Evolutionary conservation across 2,113 vertebrate species (phyloP).

Genomic region (Plecotus auritus): DNA sequence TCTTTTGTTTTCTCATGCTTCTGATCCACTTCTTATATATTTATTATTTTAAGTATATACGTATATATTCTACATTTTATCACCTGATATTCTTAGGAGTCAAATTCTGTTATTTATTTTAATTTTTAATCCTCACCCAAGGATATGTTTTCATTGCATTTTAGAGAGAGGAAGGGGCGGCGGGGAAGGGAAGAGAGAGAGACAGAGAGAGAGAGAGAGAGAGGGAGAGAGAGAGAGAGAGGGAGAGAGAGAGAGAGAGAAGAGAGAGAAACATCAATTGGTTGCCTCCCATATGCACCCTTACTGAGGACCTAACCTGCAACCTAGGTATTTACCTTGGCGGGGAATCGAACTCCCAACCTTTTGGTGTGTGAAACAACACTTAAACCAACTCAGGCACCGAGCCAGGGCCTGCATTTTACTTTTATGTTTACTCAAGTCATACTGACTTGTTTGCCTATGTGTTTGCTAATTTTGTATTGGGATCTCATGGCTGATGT

Average conservation of each 20-base stretch:
- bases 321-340: not conserved
- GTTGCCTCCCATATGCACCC: not conserved
- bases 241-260: too few relatives aligned
- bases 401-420: not conserved
- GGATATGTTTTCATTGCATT: not conserved
- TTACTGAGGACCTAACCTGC: not conserved
- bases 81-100: not conserved
- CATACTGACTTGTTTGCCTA: not conserved
- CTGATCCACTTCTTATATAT: not conserved
- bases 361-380: not conserved
- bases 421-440: not conserved
- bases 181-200: too few relatives aligned
- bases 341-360: not conserved
- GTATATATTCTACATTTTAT: not conserved
- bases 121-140: not conserved
- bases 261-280: not conserved
- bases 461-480: not conserved
- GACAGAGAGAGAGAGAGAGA: too few relatives aligned
- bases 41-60: not conserved
- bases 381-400: not conserved
- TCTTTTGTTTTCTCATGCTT: not conserved
- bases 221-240: too few relatives aligned
- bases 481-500: not conserved
- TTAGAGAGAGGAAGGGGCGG: not conserved
- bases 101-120: not conserved